Base-by-base conservation (phyloP, 2,888 invertebrate species). In the Cybosia mesomella region DNA sequence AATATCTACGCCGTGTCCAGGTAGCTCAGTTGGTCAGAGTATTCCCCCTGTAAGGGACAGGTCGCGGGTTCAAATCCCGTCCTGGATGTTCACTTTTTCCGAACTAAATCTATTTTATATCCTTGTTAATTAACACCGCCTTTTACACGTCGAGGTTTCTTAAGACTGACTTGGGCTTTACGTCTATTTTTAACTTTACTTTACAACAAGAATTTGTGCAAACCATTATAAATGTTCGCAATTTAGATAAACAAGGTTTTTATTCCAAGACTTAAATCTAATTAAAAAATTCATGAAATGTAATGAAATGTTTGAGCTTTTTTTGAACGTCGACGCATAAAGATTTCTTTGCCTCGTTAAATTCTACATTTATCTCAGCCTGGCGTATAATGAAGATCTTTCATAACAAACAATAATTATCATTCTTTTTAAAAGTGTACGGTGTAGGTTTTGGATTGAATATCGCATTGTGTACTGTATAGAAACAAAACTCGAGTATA, bases 401-500 rank as follows among this genome's bases (percentile, higher is more conserved):
- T 73, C 21, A 49, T 36, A 65, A 72, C 60, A 57, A 34, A 59
- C 61, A 66, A 60, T 67, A n/a, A n/a, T n/a, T n/a, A 73, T 73
- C 77, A 68, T 79, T 82, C 79, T 82, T 80, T 72, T 80, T 80
- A 73, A 63, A 58, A 77, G 71, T 74, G 72, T 65, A 43, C 24
- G 24, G 68, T 74, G 68, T 77, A 77, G 72, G 73, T 76, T 64
- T 72, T 39, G 68, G 79, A 79, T 81, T 83, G 81, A 83, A 83
- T 79, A 76, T 73, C 64, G 81, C 73, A 85, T 88, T 88, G 87
- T 89, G 76, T 79, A 71, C 62, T 54, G 71, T 76, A 78, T 82
- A 85, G 83, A 85, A 87, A 84, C 79, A 77, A 83, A 82, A 83
- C 81, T 81, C 83, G 80, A 82, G 81, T n/a, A 78, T 78, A 77